Conservation (phyloP, 2,888 invertebrate genomes). For the Ophion ellenae region DNA sequence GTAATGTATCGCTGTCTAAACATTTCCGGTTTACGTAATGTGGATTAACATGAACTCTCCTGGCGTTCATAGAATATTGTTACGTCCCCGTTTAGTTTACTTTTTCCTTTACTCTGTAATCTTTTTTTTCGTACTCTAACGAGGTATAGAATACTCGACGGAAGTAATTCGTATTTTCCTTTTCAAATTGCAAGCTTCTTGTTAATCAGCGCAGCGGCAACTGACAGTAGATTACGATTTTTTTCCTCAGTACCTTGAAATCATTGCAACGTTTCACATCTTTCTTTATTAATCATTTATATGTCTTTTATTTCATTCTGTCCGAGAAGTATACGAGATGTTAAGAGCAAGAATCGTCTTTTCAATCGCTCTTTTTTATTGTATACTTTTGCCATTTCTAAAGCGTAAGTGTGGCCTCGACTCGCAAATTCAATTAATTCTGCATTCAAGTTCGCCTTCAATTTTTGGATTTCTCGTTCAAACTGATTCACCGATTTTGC, state of each 20-base stretch:
- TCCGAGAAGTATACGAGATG: conserved; percentile 68
- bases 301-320: conserved; percentile 53
- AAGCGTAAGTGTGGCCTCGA: conserved; percentile 75
- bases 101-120: conserved; percentile 27
- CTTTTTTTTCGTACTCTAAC: conserved; percentile 36
- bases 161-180: conserved; percentile 60
- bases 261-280: conserved; percentile 51
- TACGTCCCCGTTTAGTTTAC: conserved; percentile 58
- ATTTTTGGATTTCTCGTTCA: conserved; percentile 50
- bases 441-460: conserved; percentile 54
- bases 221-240: conserved; percentile 66
- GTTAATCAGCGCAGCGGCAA: conserved; percentile 75
- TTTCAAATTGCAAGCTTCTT: conserved; percentile 66
- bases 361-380: conserved; percentile 29
- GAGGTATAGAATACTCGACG: conserved; percentile 23
- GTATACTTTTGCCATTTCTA: conserved; percentile 54
- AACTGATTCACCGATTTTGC: conserved; percentile 49
- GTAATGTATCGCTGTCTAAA: conserved; percentile 60
- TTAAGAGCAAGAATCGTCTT: conserved; percentile 74
- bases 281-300: conserved; percentile 56
- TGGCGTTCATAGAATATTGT: conserved; percentile 48
- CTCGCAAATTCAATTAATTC: conserved; percentile 63
- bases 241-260: conserved; percentile 63
- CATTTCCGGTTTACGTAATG: conserved; percentile 59
- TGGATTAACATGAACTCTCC: conserved; percentile 58